phyloP scores from a whole-genome alignment of 2,797 vertebrate species.

The Danio choprae region DNA sequence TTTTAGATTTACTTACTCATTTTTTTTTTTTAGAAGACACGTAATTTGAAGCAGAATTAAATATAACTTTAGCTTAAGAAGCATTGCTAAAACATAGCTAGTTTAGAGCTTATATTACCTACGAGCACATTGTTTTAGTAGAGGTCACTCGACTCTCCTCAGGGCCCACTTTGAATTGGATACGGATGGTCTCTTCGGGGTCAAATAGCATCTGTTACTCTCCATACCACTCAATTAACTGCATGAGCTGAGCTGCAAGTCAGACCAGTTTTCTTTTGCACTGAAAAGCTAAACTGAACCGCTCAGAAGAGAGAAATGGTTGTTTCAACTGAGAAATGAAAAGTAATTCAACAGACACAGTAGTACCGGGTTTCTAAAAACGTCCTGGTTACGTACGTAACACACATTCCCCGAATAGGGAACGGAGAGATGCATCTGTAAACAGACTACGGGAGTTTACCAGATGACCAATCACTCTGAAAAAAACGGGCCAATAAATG shows the following conservation, averaged over 20 bases:
- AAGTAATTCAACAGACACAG: background rate
- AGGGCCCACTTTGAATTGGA: conserved; percentile 20
- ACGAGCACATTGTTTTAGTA: background rate
- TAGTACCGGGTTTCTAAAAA: background rate
- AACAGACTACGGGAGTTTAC: no score
- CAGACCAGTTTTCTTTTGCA: conserved; percentile 43
- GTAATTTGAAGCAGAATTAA: no score
- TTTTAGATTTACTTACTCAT: background rate
- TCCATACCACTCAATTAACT: conserved; percentile 38
- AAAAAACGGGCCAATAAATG: no score
- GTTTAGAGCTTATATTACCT: background rate
- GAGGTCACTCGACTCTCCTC: background rate
- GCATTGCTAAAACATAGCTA: background rate
- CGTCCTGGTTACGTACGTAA: no score
- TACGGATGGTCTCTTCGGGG: conserved; percentile 23
- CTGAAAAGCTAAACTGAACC: conserved; percentile 26
- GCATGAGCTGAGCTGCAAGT: conserved; percentile 37
- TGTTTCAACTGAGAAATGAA: background rate
- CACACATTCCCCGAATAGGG: no score
- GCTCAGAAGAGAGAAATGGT: background rate
- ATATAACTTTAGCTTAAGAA: background rate
- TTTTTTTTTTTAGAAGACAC: no score
- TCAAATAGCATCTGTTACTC: conserved; percentile 23
- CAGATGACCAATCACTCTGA: no score
- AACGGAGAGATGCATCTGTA: no score